Conservation (phyloP, 2,113 vertebrate genomes). For the Porphyrio hochstetteri region DNA sequence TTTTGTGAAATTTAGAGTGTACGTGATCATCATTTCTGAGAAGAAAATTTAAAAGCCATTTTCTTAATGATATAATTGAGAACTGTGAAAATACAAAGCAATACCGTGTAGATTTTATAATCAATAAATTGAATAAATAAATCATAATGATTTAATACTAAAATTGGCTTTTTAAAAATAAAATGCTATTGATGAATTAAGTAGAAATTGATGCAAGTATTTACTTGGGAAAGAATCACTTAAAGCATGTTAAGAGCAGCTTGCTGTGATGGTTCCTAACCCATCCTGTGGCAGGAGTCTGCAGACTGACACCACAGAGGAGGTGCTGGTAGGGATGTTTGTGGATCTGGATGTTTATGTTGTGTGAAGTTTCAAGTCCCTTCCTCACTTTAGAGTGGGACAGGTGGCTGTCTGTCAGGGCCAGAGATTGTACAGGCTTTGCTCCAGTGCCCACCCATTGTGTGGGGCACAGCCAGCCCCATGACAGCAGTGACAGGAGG, state of each 20-base stretch:
- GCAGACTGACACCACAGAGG: background rate
- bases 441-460: background rate
- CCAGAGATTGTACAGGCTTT: background rate
- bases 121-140: background rate
- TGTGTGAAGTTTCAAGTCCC: background rate
- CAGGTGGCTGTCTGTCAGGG: background rate
- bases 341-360: background rate
- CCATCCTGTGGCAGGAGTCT: background rate
- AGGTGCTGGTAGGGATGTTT: background rate
- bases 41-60: slow-evolving; percentile 65
- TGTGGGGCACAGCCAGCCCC: background rate
- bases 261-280: background rate
- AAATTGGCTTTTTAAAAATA: slow-evolving; percentile 39
- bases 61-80: slow-evolving; percentile 50
- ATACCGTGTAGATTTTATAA: slow-evolving; percentile 50
- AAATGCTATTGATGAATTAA: background rate
- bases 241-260: background rate
- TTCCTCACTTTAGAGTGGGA: background rate
- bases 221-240: slow-evolving; percentile 3
- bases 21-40: slow-evolving; percentile 45
- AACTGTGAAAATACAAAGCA: slow-evolving; percentile 64
- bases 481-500: background rate
- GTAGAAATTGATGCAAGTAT: slow-evolving; percentile 23
- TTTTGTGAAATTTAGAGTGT: slow-evolving; percentile 55
- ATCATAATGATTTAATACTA: slow-evolving; percentile 10